Evolutionary conservation across 2,113 vertebrate species (phyloP).

Genomic region (Tiliqua scincoides): DNA sequence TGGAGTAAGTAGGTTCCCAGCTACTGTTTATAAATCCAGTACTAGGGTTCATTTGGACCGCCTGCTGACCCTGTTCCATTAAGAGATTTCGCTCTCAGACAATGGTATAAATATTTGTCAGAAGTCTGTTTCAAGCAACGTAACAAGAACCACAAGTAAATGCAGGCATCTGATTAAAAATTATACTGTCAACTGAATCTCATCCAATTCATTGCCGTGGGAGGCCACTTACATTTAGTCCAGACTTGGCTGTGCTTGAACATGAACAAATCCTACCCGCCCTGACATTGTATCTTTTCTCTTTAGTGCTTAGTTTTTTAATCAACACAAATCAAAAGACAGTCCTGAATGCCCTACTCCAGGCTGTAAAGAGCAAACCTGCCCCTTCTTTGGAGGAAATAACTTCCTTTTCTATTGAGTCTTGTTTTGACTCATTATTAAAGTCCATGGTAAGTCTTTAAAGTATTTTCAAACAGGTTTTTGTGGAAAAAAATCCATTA

Average conservation of each 20-base stretch:
- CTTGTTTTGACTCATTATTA: not conserved
- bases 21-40: not conserved
- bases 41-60: not conserved
- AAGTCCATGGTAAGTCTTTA: not conserved
- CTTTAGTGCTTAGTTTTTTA: not conserved
- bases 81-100: not conserved
- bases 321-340: not conserved
- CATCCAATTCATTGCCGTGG: not conserved
- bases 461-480: not conserved
- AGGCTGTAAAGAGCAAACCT: not conserved
- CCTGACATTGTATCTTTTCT: not conserved
- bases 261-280: not conserved
- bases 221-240: not conserved
- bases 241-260: not conserved
- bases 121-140: not conserved
- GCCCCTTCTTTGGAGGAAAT: not conserved
- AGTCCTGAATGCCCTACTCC: not conserved
- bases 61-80: not conserved
- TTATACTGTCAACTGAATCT: not conserved
- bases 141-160: not conserved
- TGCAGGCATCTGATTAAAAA: not conserved
- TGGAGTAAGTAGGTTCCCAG: not conserved
- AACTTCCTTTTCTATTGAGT: not conserved
- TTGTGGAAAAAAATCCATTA: not conserved
- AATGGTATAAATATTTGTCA: not conserved